Evolutionary conservation across 2,888 invertebrate genomes (phyloP), one percentile per base, ranked within the genome.

Genomic region (Ecdyonurus torrentis): DNA sequence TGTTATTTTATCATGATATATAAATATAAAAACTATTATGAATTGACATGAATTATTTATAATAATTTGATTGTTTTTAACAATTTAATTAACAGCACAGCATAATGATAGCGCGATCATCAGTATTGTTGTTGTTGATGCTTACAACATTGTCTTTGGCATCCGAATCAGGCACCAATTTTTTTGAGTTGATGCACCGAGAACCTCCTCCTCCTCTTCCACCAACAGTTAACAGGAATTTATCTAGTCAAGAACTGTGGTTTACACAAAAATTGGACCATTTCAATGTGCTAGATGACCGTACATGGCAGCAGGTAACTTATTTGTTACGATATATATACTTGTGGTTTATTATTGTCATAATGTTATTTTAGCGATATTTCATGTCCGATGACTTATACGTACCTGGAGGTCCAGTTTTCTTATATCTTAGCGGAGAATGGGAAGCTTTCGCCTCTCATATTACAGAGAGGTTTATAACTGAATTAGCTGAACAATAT

Each of bases 341-440:
- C 37, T 15, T 37, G 37, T 10, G 37, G 61, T 61, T 59, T 15
- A 37, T 15, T 37, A 37, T 37, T 37, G n/a, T n/a, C n/a, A n/a
- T n/a, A n/a, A 37, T 37, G 37, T 37, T 37, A 5, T 50, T 20
- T 18, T n/a, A 79, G 76, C 70, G 76, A 65, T 79, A 75, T 67
- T 78, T 74, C 70, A 71, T 74, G 24, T 78, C 77, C 69, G 72
- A 71, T 63, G 70, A 73, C 25, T 76, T 72, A 68, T 77, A 74
- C 70, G 71, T 72, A 65, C 68, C 71, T 2, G 77, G 76, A n/a
- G 78, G 78, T n/a, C 79, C 79, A 1, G 72, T 77, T 20, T 80
- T 80, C 69, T 67, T 80, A 50, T 76, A 77, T 75, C 75, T 91
- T 58, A 90, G 88, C 0, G 89, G 91, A 0, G 90, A 91, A 74